A percentile compares a stretch with the other conserved stretches of the same genome.
phyloP scores from a whole-genome alignment of 1,140 invertebrate genomes.

The Rhopalosiphum maidis region DNA sequence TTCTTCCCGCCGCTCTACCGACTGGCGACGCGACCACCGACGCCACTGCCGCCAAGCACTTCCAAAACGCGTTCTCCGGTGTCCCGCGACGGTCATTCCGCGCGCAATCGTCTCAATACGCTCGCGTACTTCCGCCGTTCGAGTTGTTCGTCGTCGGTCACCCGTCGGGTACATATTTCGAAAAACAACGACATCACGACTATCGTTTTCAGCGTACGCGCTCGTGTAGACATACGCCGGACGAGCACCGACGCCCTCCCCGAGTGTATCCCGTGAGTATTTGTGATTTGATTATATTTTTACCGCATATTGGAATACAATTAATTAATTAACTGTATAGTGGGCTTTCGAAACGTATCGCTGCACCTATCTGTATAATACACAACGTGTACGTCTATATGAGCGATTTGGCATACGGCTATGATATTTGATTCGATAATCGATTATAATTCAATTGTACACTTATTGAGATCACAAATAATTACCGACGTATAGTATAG shows the following conservation, averaged over 20 bases:
- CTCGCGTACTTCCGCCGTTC: slow-evolving; percentile 13
- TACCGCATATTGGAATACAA: too few species aligned
- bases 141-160: background rate
- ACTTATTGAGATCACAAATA: too few species aligned
- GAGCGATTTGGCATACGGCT: too few species aligned
- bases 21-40: background rate
- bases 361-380: background rate
- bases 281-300: background rate
- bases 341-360: background rate
- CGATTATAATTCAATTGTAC: too few species aligned
- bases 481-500: too few species aligned
- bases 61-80: slow-evolving; percentile 49
- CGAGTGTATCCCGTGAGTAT: background rate
- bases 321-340: too few species aligned
- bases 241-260: too few species aligned
- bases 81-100: slow-evolving; percentile 16
- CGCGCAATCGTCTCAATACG: slow-evolving; percentile 21
- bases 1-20: background rate
- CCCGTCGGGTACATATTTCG: background rate
- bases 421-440: too few species aligned
- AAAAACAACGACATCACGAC: background rate
- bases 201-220: background rate
- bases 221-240: background rate
- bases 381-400: too few species aligned
- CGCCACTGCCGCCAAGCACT: background rate